A percentile compares a stretch with the other conserved stretches of the same genome.
Conservation (phyloP, 2,113 vertebrate species). For the Orientallactaga bullata region DNA sequence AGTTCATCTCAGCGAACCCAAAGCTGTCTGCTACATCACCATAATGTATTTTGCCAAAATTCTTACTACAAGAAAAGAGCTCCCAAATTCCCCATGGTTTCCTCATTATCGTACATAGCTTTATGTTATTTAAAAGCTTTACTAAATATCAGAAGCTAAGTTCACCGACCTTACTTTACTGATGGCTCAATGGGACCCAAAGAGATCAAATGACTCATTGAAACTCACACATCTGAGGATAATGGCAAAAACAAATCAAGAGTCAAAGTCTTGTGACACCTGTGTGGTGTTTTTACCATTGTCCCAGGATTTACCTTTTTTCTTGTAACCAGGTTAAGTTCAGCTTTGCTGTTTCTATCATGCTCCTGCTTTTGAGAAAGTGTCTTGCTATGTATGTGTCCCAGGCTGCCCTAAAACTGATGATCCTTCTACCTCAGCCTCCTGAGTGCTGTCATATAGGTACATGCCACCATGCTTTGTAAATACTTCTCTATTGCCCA, state of each 20-base stretch:
- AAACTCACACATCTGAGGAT: not conserved
- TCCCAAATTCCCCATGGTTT: not conserved
- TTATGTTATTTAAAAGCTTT: not conserved
- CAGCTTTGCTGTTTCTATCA: not conserved
- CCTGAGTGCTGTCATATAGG: not conserved
- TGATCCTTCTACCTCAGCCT: not conserved
- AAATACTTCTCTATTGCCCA: not conserved
- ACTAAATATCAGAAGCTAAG: not conserved
- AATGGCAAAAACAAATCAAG: not conserved
- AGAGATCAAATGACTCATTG: not conserved
- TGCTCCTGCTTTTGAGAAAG: not conserved
- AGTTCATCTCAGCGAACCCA: too few relatives aligned
- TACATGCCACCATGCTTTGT: too few relatives aligned
- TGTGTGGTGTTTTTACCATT: not conserved
- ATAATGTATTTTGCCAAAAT: constrained; percentile 31
- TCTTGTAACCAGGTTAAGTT: not conserved
- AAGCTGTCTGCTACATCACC: too few relatives aligned
- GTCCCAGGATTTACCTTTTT: not conserved
- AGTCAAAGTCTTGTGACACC: not conserved
- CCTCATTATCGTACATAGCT: not conserved
- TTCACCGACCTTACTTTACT: not conserved
- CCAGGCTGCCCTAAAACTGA: not conserved
- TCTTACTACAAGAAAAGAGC: not conserved
- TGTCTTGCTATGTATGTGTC: not conserved
- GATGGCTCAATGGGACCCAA: not conserved